phyloP scores from a whole-genome alignment of 2,113 vertebrate genomes.

The Ranitomeya imitator region DNA sequence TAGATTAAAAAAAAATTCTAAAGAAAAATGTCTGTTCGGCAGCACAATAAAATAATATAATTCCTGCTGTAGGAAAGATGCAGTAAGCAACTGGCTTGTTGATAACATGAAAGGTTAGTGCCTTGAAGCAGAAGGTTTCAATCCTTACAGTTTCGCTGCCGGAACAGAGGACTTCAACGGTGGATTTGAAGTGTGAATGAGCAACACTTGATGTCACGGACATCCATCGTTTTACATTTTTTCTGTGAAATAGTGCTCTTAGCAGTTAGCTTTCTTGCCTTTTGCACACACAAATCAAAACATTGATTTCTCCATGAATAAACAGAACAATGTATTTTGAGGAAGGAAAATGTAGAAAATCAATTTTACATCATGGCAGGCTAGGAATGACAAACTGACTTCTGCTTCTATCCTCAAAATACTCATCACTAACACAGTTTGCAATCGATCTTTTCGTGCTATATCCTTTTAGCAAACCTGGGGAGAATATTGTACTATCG shows the following conservation, averaged over 20 bases:
- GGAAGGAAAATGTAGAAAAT: conserved; percentile 43
- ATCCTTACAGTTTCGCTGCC: background rate
- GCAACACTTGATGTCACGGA: background rate
- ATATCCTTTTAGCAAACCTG: background rate
- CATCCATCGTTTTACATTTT: conserved; percentile 12
- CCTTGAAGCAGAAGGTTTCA: background rate
- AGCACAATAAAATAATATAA: background rate
- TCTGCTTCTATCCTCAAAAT: conserved; percentile 7
- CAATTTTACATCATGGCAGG: conserved; percentile 20
- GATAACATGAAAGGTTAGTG: background rate
- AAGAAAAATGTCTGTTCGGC: background rate
- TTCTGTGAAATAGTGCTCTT: background rate
- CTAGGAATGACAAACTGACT: conserved; percentile 8
- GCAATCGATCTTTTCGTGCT: conserved; percentile 7
- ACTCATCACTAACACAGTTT: conserved; percentile 37
- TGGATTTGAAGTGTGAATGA: conserved; percentile 11
- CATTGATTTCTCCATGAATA: conserved; percentile 49
- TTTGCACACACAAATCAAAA: conserved; percentile 41
- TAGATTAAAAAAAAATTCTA: background rate
- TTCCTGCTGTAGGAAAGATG: background rate
- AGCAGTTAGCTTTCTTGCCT: background rate
- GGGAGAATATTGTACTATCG: background rate
- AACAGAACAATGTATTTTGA: conserved; percentile 49
- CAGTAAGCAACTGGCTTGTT: background rate
- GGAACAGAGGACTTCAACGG: background rate